Evolutionary conservation across 2,888 invertebrate species (phyloP), one percentile per base, ranked within the genome.

Genomic region (Lissonota sp.): DNA sequence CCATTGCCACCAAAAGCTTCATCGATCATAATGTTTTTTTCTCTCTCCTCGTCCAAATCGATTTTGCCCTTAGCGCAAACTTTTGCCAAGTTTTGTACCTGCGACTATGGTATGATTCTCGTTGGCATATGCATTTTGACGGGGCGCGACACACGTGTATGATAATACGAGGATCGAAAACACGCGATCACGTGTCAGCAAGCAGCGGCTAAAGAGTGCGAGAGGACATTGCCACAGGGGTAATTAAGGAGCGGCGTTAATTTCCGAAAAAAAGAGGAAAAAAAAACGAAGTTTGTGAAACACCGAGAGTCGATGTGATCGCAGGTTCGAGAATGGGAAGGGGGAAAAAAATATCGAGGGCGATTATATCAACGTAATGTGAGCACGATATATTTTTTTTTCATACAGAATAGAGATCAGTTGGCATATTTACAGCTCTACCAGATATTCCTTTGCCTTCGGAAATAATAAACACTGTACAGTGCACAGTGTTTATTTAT

Each of bases 241-340:
- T 85, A 86, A 87, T 87, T 86, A 86, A 84, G 82, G 84, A 82
- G 84, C 79, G 79, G 71, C 82, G 83, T 85, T 84, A 83, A 86
- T 86, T 85, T 83, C 83, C 83, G 57, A 66, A 67, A 76, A 57
- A 67, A 55, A 64, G 57, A 16, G 55, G 57, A 78, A 57, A 46
- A 26, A 58, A 72, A 51, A 58, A 66, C 26, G 60, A 73, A 62
- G 73, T 44, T 64, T 42, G 37, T 42, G 44, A 49, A n/a, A 40
- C 42, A 42, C 53, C 16, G 44, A 49, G 55, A 44, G 44, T 55
- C 76, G 76, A 70, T 71, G 71, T 60, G 81, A 81, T 78, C 74
- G 78, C 74, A 77, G 70, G 66, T 55, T 60, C 72, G 79, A 64
- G 63, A 64, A 64, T 44, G 40, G 12, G 16, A n/a, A n/a, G 62